Conservation (phyloP, 1,140 invertebrate genomes). For the roundworm (Caenorhabditis elegans) region WBcel235 BX284604.4:10740001-10740500, state of each 20-base stretch:
- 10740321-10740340: too few species aligned
- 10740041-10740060: too few species aligned
- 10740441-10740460: background rate
- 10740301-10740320: too few species aligned
- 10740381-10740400: slow-evolving; percentile 30
- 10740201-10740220: background rate
- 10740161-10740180: slow-evolving; percentile 23
- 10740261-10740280: background rate
- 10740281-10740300: too few species aligned
- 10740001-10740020: too few species aligned
- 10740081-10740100: too few species aligned
- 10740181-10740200: slow-evolving; percentile 26
- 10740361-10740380: background rate
- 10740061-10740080: too few species aligned
- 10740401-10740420: background rate
- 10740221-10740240: background rate
- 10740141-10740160: background rate
- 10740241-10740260: background rate
- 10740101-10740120: background rate
- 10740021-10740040: too few species aligned
- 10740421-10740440: background rate
- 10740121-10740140: slow-evolving; percentile 24
- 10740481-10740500: background rate
- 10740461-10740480: background rate
- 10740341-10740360: background rate